Evolutionary conservation across 2,113 vertebrate genomes (phyloP), one percentile per base, ranked within the genome.

Genomic region (Tachysurus vachellii): DNA sequence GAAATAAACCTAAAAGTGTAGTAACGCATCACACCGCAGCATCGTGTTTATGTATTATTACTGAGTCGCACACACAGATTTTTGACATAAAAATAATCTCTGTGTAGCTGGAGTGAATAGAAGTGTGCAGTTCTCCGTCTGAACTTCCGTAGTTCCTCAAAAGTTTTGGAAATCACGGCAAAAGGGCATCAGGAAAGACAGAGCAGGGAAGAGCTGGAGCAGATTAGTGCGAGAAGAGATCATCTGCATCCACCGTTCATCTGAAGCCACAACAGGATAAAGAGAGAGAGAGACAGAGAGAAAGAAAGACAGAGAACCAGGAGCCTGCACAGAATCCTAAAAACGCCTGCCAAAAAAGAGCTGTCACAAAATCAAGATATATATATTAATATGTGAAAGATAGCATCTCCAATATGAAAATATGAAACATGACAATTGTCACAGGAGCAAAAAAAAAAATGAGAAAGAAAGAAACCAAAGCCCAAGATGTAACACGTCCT

Each of bases 381-480:
- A 66, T 56, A 83, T 77, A 83, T 77, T 62, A 85, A 62, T 77
- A 57, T 50, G 28, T 79, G 71, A 89, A 83, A 77, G 84, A 82
- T 50, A 42, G 80, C 13, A 13, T 75, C 56, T 75, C 23, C 31
- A 85, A 85, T 57, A 68, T 75, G 61, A 83, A 85, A 82, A 83
- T 75, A 71, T 86, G 84, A 85, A 86, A 87, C 44, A 80, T 81
- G 84, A 86, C 84, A 89, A 85, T 88, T 87, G 88, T 87, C 88
- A 87, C 19, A 44, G 64, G 75, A 85, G 68, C 61, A 42, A 12
- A 21, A 57, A 57, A 19, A 31, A 79, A 42, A 83, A 86, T 77
- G 23, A 79, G 85, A 66, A 76, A 79, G 85, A 66, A 76, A 85
- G 64, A 44, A 86, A 70, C n/a, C 23, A 77, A 85, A 82, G 44